Percentiles rank a stretch among this genome's conserved stretches.
Evolutionary conservation across 2,113 vertebrate genomes (phyloP).

Genomic region (Gobiocypris rarus): DNA sequence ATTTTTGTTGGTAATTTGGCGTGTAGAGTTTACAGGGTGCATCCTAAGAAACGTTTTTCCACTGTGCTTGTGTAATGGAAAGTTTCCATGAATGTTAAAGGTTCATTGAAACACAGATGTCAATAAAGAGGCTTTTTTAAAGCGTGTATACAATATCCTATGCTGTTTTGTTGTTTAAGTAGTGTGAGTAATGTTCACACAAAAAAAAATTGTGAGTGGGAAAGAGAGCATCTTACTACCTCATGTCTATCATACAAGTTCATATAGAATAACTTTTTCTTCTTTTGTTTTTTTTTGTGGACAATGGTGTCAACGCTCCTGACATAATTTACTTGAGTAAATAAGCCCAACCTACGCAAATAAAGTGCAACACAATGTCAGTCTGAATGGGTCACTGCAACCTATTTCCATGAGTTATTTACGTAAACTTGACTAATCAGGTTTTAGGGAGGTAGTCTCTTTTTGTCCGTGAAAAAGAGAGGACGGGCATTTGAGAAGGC

Average conservation of each 20-base stretch:
- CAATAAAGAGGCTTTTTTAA: no score
- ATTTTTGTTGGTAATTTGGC: no score
- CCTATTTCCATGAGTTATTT: conserved; percentile 7
- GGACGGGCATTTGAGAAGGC: not conserved
- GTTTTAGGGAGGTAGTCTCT: not conserved
- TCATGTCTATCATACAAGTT: not conserved
- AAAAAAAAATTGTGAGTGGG: not conserved
- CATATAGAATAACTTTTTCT: not conserved
- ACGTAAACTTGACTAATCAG: conserved; percentile 12
- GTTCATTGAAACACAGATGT: no score
- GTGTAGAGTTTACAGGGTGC: no score
- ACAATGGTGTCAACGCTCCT: not conserved
- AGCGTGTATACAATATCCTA: no score
- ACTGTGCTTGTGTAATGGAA: no score
- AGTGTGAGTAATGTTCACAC: no score
- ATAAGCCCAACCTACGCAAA: conserved; percentile 12
- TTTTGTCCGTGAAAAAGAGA: not conserved
- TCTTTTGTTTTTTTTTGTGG: not conserved
- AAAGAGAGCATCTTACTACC: conserved; percentile 4
- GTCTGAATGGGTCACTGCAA: conserved; percentile 18
- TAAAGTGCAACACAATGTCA: conserved; percentile 14
- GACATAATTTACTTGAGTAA: conserved; percentile 27
- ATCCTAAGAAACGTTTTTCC: no score
- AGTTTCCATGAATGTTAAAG: no score
- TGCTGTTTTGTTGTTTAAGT: no score